These are phyloP conservation scores for Chauna torquata DNA, from an alignment of 2,113 vertebrate species.

Conservation along the genomic window DNA sequence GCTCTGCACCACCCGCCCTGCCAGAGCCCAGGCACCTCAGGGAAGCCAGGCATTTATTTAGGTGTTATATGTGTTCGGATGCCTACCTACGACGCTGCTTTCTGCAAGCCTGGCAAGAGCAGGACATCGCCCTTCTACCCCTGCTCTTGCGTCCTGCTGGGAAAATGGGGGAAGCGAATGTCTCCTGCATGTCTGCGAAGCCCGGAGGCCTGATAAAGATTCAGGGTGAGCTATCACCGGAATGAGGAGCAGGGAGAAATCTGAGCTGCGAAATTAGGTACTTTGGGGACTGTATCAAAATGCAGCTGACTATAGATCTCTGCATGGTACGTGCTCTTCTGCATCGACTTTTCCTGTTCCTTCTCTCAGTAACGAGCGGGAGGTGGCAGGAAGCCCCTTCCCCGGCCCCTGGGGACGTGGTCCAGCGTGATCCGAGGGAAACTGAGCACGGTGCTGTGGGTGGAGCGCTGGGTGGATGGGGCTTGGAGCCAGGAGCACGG, in stretches of 20 bases:
- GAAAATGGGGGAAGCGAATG: neutral
- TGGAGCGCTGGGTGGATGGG: neutral
- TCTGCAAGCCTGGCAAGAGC: conserved; percentile 19
- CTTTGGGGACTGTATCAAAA: conserved; percentile 69
- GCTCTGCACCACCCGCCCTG: neutral
- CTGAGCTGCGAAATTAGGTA: conserved; percentile 57
- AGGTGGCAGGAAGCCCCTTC: neutral
- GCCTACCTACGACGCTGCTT: neutral
- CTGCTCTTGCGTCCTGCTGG: conserved; percentile 24
- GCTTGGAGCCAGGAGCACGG: neutral
- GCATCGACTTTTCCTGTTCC: conserved; percentile 3
- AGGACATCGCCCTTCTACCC: conserved; percentile 8
- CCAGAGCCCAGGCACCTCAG: neutral
- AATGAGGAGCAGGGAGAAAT: conserved; percentile 60
- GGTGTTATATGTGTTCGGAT: neutral
- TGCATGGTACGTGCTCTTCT: neutral
- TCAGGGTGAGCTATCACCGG: conserved; percentile 47
- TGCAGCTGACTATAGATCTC: conserved; percentile 58
- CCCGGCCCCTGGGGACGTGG: neutral
- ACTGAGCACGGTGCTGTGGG: neutral
- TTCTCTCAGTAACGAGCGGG: neutral
- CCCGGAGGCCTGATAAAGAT: conserved; percentile 55
- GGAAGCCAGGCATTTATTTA: conserved; percentile 5
- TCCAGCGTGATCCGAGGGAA: neutral
- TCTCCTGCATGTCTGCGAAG: conserved; percentile 26